Evolutionary conservation across 2,888 invertebrate genomes (phyloP).

Genomic region (Vesta saturnalis): DNA sequence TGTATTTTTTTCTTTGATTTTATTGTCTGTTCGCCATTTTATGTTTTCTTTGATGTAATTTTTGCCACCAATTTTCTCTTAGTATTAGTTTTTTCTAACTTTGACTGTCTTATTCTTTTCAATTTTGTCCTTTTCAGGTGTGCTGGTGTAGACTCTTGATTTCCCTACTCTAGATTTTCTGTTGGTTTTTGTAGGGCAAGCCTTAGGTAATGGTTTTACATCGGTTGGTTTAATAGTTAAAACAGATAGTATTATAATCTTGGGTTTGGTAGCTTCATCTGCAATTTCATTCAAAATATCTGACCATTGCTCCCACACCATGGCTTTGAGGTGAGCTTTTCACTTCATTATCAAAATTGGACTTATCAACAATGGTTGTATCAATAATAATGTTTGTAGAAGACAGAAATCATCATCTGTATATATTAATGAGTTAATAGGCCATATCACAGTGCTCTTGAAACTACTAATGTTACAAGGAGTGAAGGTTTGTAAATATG

Average conservation of each 20-base stretch:
- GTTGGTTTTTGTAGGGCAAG: background rate
- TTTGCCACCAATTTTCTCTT: slow-evolving; percentile 4
- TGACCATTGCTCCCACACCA: slow-evolving; percentile 15
- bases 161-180: background rate
- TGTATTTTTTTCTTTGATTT: background rate
- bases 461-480: slow-evolving; percentile 16
- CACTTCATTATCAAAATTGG: slow-evolving; percentile 15
- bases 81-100: background rate
- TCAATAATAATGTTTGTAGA: slow-evolving; percentile 5
- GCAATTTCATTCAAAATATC: background rate
- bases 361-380: slow-evolving; percentile 16
- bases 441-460: slow-evolving; percentile 7
- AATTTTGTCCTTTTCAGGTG: background rate
- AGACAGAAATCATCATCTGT: background rate
- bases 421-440: slow-evolving; percentile 14
- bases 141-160: background rate
- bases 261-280: slow-evolving; percentile 10
- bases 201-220: background rate
- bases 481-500: slow-evolving; percentile 2
- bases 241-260: background rate
- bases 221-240: slow-evolving; percentile 2
- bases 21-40: background rate
- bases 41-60: background rate
- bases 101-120: background rate
- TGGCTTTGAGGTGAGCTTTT: slow-evolving; percentile 10